Evolutionary conservation across 2,888 invertebrate species (phyloP), one percentile per base, ranked within the genome.

Genomic region (Conomelus anceps): DNA sequence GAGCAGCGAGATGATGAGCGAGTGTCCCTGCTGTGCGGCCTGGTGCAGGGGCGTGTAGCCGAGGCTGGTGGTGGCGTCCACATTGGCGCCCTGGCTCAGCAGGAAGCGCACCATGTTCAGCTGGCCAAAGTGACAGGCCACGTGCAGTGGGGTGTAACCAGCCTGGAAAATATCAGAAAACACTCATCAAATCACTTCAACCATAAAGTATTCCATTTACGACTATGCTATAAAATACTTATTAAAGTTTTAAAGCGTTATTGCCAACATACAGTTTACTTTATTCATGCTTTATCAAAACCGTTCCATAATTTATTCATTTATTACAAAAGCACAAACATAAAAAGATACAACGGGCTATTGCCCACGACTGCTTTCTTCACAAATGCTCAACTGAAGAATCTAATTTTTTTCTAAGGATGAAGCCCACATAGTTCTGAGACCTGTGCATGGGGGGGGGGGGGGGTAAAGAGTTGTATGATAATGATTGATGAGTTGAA

Each of bases 21-120:
- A 98, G 93, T 99, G 99, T 0, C 99, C 99, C 93, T 99, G 99
- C 93, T 99, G 99, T 0, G 99, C 98, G 0, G 99, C 99, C 93
- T 99, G 99, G 94, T 99, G 99, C 20, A 99, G 94, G 0, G 99
- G 98, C 0, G 99, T 99, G 93, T 98, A 98, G 87, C 97, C 97
- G 89, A 96, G 95, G 11, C 95, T 95, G 0, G 97, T 97, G 85
- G 94, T 95, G 3, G 96, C 96, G 91, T 97, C 96, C 88, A 99
- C 97, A 92, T 97, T 96, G 0, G 99, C 99, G 89, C 96, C 96
- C 90, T 98, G 97, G 91, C 98, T 97, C 87, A 99, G 94, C 89
- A 99, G 94, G 93, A 98, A 97, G 90, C 97, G 95, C 20, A 99
- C 98, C 95, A 98, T 98, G 90, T 97, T 97, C 89, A 97, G 95